Conservation (phyloP, 2,113 vertebrate genomes). For the Diadophis punctatus region DNA sequence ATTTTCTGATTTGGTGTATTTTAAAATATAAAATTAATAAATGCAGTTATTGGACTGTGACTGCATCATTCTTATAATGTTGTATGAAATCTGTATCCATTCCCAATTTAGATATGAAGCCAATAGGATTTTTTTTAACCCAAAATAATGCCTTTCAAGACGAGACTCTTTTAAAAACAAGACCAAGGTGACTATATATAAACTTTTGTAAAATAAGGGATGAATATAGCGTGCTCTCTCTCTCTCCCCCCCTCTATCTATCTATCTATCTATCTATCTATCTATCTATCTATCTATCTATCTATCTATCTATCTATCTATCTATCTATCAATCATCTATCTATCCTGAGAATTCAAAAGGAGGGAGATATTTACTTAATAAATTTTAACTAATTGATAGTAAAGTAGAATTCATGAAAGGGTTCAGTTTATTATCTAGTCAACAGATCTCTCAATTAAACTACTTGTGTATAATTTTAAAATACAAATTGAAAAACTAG, state of each 20-base stretch:
- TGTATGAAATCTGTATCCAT: not conserved
- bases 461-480: not conserved
- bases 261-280: not conserved
- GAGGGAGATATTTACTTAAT: not conserved
- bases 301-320: too few species aligned
- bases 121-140: not conserved
- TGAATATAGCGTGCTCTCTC: not conserved
- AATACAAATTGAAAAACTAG: not conserved
- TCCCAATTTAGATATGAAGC: not conserved
- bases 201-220: not conserved
- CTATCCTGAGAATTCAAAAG: not conserved
- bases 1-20: not conserved
- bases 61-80: not conserved
- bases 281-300: too few species aligned
- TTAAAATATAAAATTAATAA: not conserved
- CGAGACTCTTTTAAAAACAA: not conserved
- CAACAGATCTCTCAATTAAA: not conserved
- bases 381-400: not conserved
- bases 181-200: not conserved
- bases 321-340: too few species aligned
- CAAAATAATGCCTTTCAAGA: not conserved
- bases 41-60: not conserved
- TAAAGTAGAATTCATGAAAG: not conserved
- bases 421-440: not conserved
- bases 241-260: too few species aligned